These are phyloP conservation scores for Pandemis heparana DNA, from an alignment of 2,888 invertebrate genomes.

Conservation along the genomic window DNA sequence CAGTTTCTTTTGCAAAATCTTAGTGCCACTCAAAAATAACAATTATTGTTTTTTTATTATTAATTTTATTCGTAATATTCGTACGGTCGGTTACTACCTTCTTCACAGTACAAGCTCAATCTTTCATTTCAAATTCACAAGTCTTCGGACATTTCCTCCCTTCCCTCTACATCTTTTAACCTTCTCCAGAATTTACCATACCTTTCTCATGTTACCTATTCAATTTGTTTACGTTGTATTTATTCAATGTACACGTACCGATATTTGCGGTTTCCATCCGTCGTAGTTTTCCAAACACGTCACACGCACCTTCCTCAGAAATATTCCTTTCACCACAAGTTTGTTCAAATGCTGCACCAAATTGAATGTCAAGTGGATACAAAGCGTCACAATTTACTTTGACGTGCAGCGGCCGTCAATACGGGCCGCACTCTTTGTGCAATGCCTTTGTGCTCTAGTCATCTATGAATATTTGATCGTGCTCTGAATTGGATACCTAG, in stretches of 20 bases:
- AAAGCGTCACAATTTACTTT: constrained; percentile 31
- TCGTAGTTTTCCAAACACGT: neutral
- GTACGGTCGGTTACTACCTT: too few relatives aligned
- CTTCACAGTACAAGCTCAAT: too few relatives aligned
- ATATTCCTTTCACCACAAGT: constrained; percentile 11
- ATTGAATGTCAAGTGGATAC: constrained; percentile 37
- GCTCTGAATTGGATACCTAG: neutral
- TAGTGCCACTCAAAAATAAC: too few relatives aligned
- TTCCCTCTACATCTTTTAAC: neutral
- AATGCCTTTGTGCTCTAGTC: constrained; percentile 22
- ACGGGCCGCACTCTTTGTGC: constrained; percentile 19
- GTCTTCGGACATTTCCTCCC: neutral
- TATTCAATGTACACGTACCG: neutral
- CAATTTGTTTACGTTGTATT: neutral
- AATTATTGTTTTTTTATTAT: too few relatives aligned
- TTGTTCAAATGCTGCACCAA: constrained; percentile 26
- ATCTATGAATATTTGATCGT: constrained; percentile 9
- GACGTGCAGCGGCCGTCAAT: constrained; percentile 30
- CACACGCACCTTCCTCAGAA: neutral
- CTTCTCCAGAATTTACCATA: neutral
- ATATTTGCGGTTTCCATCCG: too few relatives aligned
- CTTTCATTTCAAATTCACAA: too few relatives aligned
- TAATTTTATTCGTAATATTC: too few relatives aligned
- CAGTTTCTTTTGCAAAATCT: too few relatives aligned
- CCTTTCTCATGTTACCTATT: neutral